Conservation (phyloP, 2,113 vertebrate species). For the Epinephelus lanceolatus region DNA sequence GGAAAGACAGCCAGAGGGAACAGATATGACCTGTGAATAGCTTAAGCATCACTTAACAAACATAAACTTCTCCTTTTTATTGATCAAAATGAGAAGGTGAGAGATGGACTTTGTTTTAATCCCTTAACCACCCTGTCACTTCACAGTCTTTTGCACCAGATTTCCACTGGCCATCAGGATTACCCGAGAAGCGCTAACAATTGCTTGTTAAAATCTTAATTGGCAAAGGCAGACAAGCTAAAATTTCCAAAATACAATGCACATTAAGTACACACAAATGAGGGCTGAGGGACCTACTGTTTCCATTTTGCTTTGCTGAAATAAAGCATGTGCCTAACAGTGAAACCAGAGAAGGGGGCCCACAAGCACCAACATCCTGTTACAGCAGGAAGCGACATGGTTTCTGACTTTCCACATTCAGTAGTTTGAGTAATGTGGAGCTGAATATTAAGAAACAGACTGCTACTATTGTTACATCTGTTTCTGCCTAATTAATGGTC, state of each 20-base stretch:
- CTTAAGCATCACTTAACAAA: neutral
- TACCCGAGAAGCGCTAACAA: neutral
- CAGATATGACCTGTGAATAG: neutral
- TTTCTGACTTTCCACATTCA: neutral
- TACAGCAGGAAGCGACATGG: neutral
- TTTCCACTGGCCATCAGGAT: constrained; percentile 35
- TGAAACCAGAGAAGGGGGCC: neutral
- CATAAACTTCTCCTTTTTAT: neutral
- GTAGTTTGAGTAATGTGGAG: too few relatives aligned
- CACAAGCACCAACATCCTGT: neutral
- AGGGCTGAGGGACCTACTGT: neutral
- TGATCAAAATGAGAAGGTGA: neutral
- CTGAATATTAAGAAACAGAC: neutral
- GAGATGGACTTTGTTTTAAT: constrained; percentile 10
- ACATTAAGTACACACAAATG: neutral
- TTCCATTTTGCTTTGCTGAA: neutral
- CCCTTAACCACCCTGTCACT: neutral
- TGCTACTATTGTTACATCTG: neutral
- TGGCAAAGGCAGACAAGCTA: neutral
- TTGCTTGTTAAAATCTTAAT: constrained; percentile 8
- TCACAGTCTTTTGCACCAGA: neutral
- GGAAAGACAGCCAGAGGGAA: neutral
- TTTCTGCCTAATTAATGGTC: neutral
- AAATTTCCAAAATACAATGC: neutral
- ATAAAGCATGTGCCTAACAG: neutral